These are phyloP conservation scores for Caenorhabditis virilis DNA, from an alignment of 2,888 invertebrate genomes.

Conservation along the genomic window DNA sequence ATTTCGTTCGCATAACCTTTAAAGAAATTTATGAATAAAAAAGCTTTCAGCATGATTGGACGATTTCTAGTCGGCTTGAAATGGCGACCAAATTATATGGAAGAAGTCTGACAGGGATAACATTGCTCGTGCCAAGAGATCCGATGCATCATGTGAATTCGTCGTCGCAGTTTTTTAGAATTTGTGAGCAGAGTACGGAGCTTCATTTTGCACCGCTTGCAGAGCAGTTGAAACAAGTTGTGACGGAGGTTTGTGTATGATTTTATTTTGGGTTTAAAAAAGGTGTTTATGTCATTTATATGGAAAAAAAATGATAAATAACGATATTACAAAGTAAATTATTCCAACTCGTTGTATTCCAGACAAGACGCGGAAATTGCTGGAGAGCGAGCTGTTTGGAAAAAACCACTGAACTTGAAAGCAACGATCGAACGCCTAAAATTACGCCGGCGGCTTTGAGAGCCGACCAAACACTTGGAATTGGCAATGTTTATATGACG, in stretches of 20 bases:
- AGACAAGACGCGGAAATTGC: slow-evolving; percentile 32
- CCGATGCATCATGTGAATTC: slow-evolving; percentile 73
- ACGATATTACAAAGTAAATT: too few relatives aligned
- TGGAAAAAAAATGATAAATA: too few relatives aligned
- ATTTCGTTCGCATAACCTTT: neutral
- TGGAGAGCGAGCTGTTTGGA: slow-evolving; percentile 28
- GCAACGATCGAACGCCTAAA: slow-evolving; percentile 1
- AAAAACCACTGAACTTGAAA: neutral
- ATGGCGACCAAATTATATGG: slow-evolving; percentile 92
- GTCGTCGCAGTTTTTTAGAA: slow-evolving; percentile 53
- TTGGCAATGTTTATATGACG: slow-evolving; percentile 71
- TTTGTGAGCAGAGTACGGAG: slow-evolving; percentile 84
- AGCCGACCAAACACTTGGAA: slow-evolving; percentile 31
- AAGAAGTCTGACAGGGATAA: slow-evolving; percentile 84
- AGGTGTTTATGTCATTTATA: too few relatives aligned
- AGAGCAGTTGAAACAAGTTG: slow-evolving; percentile 77
- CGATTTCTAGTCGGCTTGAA: slow-evolving; percentile 80
- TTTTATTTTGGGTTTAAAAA: too few relatives aligned
- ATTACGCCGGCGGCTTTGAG: slow-evolving; percentile 8
- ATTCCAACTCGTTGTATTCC: too few relatives aligned
- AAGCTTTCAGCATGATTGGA: slow-evolving; percentile 25
- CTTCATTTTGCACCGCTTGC: slow-evolving; percentile 90
- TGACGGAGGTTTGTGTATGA: slow-evolving; percentile 6
- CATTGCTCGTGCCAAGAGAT: slow-evolving; percentile 79
- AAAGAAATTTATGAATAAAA: slow-evolving; percentile 1